Percentiles rank a stretch among this genome's conserved stretches.
These are phyloP conservation scores for Colossoma macropomum DNA, from an alignment of 2,113 vertebrate genomes.

Conservation along the genomic window DNA sequence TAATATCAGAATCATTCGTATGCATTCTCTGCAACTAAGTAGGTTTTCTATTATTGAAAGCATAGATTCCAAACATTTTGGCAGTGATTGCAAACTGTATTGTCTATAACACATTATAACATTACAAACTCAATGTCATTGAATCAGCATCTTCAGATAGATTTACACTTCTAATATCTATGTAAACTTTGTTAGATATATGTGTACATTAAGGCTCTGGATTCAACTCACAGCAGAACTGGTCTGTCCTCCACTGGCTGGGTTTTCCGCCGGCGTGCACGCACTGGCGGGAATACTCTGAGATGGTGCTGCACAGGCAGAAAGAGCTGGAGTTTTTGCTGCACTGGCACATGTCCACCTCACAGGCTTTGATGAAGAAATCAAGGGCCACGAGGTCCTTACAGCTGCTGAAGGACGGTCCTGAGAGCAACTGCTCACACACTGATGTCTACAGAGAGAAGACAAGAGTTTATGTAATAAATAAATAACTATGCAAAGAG, in stretches of 20 bases:
- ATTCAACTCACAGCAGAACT: conserved; percentile 72
- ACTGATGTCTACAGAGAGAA: conserved; percentile 62
- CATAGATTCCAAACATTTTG: no score
- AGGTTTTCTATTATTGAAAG: no score
- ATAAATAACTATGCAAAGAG: no score
- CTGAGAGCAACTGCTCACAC: conserved; percentile 70
- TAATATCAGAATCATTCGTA: no score
- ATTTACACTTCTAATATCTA: no score
- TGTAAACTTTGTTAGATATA: no score
- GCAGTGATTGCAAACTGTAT: no score
- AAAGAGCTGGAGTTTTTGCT: conserved; percentile 39
- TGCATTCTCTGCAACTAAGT: no score
- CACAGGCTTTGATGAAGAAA: conserved; percentile 70
- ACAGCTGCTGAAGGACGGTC: conserved; percentile 66
- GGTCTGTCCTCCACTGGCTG: conserved; percentile 65
- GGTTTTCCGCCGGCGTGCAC: conserved; percentile 74
- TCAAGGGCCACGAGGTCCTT: conserved; percentile 59
- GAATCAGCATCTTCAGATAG: no score
- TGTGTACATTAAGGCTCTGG: no score
- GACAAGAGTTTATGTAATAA: neutral
- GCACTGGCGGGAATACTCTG: conserved; percentile 78
- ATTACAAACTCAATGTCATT: no score
- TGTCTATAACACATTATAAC: no score
- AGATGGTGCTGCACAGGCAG: conserved; percentile 75
- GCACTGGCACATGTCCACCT: conserved; percentile 73